phyloP scores from a whole-genome alignment of 2,888 invertebrate species.

The Dusona sp. region DNA sequence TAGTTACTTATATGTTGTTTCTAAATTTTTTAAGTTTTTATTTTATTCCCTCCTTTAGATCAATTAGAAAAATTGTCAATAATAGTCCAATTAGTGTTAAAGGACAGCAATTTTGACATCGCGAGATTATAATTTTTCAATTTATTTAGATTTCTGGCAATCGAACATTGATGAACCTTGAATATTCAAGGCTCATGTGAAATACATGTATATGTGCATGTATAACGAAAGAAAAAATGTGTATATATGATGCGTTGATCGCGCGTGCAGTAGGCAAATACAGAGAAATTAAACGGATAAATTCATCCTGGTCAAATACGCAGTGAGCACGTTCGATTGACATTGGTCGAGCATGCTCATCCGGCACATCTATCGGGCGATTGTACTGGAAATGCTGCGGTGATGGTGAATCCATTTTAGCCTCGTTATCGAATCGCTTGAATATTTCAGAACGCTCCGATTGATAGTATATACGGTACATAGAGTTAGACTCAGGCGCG shows the following conservation, averaged over 20 bases:
- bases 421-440: slow-evolving; percentile 71
- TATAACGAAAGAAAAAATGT: slow-evolving; percentile 9
- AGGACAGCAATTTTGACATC: not conserved
- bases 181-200: slow-evolving; percentile 2
- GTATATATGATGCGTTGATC: not conserved
- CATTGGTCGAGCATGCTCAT: slow-evolving; percentile 50
- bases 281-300: slow-evolving; percentile 69
- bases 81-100: not conserved
- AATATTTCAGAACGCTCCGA: slow-evolving; percentile 66
- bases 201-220: not conserved
- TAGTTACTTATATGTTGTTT: no score
- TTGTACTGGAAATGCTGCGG: slow-evolving; percentile 42
- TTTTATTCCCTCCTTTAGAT: not conserved
- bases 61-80: not conserved
- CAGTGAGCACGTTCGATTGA: slow-evolving; percentile 67
- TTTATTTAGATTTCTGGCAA: slow-evolving; percentile 11
- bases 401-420: slow-evolving; percentile 73
- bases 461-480: slow-evolving; percentile 15
- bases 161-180: slow-evolving; percentile 23
- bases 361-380: slow-evolving; percentile 42
- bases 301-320: slow-evolving; percentile 66
- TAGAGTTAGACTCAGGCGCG: not conserved
- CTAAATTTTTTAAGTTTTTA: no score
- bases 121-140: not conserved
- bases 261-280: slow-evolving; percentile 46